phyloP scores from a whole-genome alignment of 2,113 vertebrate genomes.

The Electrona antarctica region DNA sequence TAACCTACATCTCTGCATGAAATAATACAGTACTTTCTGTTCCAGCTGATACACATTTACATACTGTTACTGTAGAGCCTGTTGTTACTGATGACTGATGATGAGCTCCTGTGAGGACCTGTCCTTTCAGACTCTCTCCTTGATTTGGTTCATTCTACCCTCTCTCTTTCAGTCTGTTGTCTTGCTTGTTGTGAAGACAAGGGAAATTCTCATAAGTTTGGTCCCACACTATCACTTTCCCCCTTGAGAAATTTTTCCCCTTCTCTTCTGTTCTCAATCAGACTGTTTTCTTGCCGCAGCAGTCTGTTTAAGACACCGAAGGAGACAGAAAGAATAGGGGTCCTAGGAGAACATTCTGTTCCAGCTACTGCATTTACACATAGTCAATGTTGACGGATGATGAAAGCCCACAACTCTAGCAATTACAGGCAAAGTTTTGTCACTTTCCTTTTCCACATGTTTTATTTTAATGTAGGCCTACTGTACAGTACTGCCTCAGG shows the following conservation, averaged over 20 bases:
- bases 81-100: conserved; percentile 45
- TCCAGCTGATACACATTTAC: conserved; percentile 2
- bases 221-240: not conserved
- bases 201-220: not conserved
- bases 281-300: not conserved
- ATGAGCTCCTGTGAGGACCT: conserved; percentile 8
- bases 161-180: conserved; percentile 11
- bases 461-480: not conserved
- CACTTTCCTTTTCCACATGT: not conserved
- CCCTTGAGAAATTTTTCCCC: not conserved
- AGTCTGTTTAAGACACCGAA: not conserved
- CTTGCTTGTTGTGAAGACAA: not conserved
- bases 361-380: conserved; percentile 36
- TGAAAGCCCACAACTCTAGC: not conserved
- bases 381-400: conserved; percentile 22
- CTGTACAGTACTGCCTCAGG: too few relatives aligned
- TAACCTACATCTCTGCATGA: conserved; percentile 9
- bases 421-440: not conserved
- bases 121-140: conserved; percentile 12
- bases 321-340: conserved; percentile 7
- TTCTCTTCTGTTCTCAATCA: not conserved
- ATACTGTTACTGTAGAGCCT: conserved; percentile 20
- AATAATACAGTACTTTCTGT: conserved; percentile 25
- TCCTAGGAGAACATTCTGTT: conserved; percentile 24
- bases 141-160: not conserved